Percentiles rank a stretch among this genome's conserved stretches.
Evolutionary conservation across 2,797 vertebrate species (phyloP).

Genomic region (Columba guinea): DNA sequence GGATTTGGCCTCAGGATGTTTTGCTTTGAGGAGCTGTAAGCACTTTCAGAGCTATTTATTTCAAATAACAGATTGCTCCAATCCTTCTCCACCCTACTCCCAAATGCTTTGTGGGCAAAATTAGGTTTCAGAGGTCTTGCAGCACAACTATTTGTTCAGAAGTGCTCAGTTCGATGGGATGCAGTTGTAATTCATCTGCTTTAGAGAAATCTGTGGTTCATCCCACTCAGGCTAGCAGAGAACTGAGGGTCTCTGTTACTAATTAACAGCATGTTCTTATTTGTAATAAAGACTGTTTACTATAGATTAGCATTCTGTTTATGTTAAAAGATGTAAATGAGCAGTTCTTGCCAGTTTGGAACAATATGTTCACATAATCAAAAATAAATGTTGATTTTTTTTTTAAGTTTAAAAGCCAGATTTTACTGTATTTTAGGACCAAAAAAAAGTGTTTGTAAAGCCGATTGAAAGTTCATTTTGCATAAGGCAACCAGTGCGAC

Average conservation of each 20-base stretch:
- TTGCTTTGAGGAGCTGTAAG: not conserved
- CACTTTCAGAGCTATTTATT: not conserved
- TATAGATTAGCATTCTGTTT: slow-evolving; percentile 50
- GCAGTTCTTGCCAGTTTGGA: slow-evolving; percentile 43
- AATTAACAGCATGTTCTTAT: slow-evolving; percentile 37
- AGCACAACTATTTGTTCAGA: not conserved
- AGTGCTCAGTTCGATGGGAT: not conserved
- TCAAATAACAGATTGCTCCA: slow-evolving; percentile 24
- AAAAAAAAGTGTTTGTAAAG: not conserved
- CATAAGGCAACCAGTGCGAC: not conserved
- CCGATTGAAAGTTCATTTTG: not conserved
- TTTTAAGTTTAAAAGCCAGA: not conserved
- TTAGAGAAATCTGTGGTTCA: not conserved
- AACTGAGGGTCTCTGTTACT: not conserved
- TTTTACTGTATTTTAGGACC: not conserved
- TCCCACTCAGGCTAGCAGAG: slow-evolving; percentile 30
- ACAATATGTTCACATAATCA: slow-evolving; percentile 30
- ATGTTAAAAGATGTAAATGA: slow-evolving; percentile 59
- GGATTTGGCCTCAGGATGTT: not conserved
- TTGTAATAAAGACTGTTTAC: slow-evolving; percentile 53
- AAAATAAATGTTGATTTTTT: not conserved
- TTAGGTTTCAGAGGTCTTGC: not conserved
- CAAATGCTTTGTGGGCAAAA: slow-evolving; percentile 42
- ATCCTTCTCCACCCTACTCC: slow-evolving; percentile 24
- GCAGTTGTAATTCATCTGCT: not conserved